A percentile compares a stretch with the other conserved stretches of the same genome.
These are phyloP conservation scores for Neodiprion fabricii DNA, from an alignment of 1,140 invertebrate species.

Conservation along the genomic window DNA sequence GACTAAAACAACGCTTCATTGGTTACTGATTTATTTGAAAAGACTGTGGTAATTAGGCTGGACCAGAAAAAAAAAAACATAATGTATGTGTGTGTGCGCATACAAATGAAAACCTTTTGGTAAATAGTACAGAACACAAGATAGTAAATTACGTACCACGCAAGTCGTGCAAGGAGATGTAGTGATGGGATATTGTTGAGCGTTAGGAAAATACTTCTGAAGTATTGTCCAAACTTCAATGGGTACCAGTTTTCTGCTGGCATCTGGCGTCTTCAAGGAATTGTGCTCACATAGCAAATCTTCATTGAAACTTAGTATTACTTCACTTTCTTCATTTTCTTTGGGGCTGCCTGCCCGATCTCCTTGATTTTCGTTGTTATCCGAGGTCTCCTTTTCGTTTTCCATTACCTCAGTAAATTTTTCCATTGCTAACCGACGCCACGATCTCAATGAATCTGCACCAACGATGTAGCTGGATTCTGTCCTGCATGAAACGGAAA, in stretches of 20 bases:
- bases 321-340: slow-evolving; percentile 49
- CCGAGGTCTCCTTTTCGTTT: slow-evolving; percentile 34
- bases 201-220: slow-evolving; percentile 64
- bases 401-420: slow-evolving; percentile 44
- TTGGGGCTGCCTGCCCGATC: slow-evolving; percentile 37
- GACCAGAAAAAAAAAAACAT: not conserved
- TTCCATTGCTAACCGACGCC: slow-evolving; percentile 52
- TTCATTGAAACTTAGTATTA: slow-evolving; percentile 63
- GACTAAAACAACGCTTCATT: not conserved
- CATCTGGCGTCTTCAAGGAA: slow-evolving; percentile 49
- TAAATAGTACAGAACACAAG: not conserved
- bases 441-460: slow-evolving; percentile 51
- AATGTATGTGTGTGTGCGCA: not conserved
- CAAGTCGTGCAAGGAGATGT: slow-evolving; percentile 58
- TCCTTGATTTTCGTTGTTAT: slow-evolving; percentile 20
- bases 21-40: not conserved
- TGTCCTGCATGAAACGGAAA: slow-evolving; percentile 26
- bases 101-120: not conserved
- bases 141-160: slow-evolving; percentile 44
- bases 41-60: not conserved
- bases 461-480: slow-evolving; percentile 52
- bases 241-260: slow-evolving; percentile 58
- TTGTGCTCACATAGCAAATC: slow-evolving; percentile 66
- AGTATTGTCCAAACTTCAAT: slow-evolving; percentile 63
- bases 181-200: slow-evolving; percentile 54